These are phyloP conservation scores for Beaufortia kweichowensis DNA, from an alignment of 2,113 vertebrate genomes.

Conservation along the genomic window DNA sequence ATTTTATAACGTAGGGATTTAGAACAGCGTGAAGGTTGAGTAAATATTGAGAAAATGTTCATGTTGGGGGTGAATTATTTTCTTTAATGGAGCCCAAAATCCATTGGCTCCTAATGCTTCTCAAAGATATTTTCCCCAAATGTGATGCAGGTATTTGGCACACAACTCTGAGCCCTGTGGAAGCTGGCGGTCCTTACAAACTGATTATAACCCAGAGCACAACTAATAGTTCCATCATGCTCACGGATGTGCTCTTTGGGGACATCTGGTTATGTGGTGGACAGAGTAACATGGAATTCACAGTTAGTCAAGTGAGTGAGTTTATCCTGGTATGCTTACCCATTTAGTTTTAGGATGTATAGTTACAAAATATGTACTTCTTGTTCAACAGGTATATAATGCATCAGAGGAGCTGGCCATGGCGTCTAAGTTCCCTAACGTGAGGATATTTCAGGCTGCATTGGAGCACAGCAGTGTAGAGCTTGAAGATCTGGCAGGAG, in stretches of 20 bases:
- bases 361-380: not conserved
- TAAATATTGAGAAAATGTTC: no score
- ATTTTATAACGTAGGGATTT: no score
- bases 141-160: constrained; percentile 73
- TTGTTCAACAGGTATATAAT: constrained; percentile 77
- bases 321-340: not conserved
- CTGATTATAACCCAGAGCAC: constrained; percentile 66
- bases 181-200: constrained; percentile 80
- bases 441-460: constrained; percentile 77
- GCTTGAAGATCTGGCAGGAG: constrained; percentile 73
- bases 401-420: constrained; percentile 74
- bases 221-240: constrained; percentile 36
- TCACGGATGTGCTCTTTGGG: constrained; percentile 85
- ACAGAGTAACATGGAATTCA: constrained; percentile 93
- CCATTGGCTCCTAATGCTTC: no score
- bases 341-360: not conserved
- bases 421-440: constrained; percentile 69
- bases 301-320: constrained; percentile 74
- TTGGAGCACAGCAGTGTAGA: constrained; percentile 65
- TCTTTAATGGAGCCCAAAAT: no score
- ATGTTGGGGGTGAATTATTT: no score
- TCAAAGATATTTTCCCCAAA: not conserved
- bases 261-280: constrained; percentile 93
- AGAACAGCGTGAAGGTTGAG: no score
- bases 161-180: constrained; percentile 75